phyloP scores from a whole-genome alignment of 2,888 invertebrate species.

The Plagodis pulveraria region DNA sequence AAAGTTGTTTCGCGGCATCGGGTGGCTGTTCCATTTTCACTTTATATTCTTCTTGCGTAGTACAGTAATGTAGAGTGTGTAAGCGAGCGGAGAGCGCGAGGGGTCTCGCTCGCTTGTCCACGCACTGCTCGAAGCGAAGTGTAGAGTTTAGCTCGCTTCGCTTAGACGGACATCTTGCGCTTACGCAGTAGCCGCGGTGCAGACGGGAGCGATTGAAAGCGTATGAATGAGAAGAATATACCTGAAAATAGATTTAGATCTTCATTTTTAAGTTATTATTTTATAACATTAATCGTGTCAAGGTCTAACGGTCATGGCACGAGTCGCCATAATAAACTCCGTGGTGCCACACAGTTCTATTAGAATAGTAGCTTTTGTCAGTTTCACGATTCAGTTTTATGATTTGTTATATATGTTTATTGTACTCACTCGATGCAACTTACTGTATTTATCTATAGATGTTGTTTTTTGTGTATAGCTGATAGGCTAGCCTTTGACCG shows the following conservation, averaged over 20 bases:
- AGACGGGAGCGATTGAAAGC: constrained; percentile 40
- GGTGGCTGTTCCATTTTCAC: constrained; percentile 4
- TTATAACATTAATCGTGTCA: background rate
- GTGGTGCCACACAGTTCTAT: too few relatives aligned
- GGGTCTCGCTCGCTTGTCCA: constrained; percentile 25
- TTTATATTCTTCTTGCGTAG: constrained; percentile 30
- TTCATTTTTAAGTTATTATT: background rate
- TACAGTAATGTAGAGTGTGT: constrained; percentile 40
- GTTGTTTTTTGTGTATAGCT: too few relatives aligned
- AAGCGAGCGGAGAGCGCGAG: constrained; percentile 39
- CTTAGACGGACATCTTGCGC: constrained; percentile 32
- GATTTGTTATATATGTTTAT: too few relatives aligned
- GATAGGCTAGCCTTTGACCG: too few relatives aligned
- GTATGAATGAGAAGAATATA: constrained; percentile 11
- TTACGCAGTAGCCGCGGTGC: constrained; percentile 45
- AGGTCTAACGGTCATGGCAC: too few relatives aligned
- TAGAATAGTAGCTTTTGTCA: too few relatives aligned
- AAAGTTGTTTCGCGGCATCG: constrained; percentile 24
- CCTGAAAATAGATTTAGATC: constrained; percentile 10
- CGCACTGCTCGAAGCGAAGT: constrained; percentile 42
- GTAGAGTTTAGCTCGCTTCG: constrained; percentile 19
- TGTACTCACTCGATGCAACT: too few relatives aligned
- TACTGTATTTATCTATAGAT: too few relatives aligned
- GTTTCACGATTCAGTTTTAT: too few relatives aligned
- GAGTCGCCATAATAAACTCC: too few relatives aligned